Percentiles rank a stretch among this genome's conserved stretches.
Conservation (phyloP, 1,140 invertebrate genomes). For the Drosophila repleta region DNA sequence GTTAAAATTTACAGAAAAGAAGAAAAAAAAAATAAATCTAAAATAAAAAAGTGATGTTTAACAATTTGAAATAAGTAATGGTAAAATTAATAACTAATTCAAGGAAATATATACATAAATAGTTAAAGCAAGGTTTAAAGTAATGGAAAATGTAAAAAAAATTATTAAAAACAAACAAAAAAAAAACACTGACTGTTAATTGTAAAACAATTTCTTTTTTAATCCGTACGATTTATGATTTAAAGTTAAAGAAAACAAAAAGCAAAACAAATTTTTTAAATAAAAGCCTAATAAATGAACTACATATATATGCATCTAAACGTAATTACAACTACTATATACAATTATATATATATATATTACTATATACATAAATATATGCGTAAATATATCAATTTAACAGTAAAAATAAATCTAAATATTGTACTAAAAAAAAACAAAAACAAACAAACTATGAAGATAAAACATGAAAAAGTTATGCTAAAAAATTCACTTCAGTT, state of each 20-base stretch:
- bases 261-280: slow-evolving; percentile 47
- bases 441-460: slow-evolving; percentile 54
- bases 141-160: slow-evolving; percentile 59
- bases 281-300: slow-evolving; percentile 59
- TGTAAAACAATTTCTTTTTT: slow-evolving; percentile 84
- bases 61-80: slow-evolving; percentile 60
- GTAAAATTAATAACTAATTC: slow-evolving; percentile 67
- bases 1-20: slow-evolving; percentile 27
- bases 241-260: slow-evolving; percentile 61
- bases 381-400: slow-evolving; percentile 78
- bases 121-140: slow-evolving; percentile 62
- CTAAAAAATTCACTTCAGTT: slow-evolving; percentile 36
- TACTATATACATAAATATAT: slow-evolving; percentile 58
- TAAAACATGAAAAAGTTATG: slow-evolving; percentile 30
- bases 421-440: slow-evolving; percentile 74
- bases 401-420: slow-evolving; percentile 81
- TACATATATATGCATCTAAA: slow-evolving; percentile 74
- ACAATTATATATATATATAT: slow-evolving; percentile 64
- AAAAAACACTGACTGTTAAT: slow-evolving; percentile 83
- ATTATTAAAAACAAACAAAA: slow-evolving; percentile 62
- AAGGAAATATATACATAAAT: slow-evolving; percentile 61
- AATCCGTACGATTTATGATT: slow-evolving; percentile 67
- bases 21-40: slow-evolving; percentile 13
- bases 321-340: slow-evolving; percentile 75
- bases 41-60: slow-evolving; percentile 53